Conservation (phyloP, 2,888 invertebrate genomes). For the Sepioteuthis lessoniana region DNA sequence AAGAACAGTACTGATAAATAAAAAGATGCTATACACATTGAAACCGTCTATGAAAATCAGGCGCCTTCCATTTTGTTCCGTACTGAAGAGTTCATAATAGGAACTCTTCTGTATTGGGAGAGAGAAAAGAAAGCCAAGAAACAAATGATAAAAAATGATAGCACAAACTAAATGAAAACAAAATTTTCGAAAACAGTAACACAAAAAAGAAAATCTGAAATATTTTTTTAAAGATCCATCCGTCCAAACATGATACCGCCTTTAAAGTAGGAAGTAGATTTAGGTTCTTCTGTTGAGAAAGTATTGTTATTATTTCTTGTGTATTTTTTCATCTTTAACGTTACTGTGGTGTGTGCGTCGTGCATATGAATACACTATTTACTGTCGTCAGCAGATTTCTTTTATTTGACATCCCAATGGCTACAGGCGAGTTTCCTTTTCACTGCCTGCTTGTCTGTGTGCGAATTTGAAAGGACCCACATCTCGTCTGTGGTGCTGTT, state of each 20-base stretch:
- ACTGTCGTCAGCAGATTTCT: neutral
- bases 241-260: conserved; percentile 33
- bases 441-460: conserved; percentile 10
- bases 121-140: neutral
- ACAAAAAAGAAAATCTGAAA: neutral
- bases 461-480: conserved; percentile 6
- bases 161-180: neutral
- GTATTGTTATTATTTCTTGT: neutral
- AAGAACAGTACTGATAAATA: conserved; percentile 33
- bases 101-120: conserved; percentile 33
- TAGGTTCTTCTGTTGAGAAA: neutral
- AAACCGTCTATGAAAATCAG: conserved; percentile 14
- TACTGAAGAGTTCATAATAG: conserved; percentile 33
- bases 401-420: conserved; percentile 33
- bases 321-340: neutral
- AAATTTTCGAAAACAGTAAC: neutral
- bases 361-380: conserved; percentile 33
- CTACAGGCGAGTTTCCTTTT: conserved; percentile 23
- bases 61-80: conserved; percentile 33
- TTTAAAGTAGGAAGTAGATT: conserved; percentile 23
- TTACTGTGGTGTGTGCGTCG: neutral
- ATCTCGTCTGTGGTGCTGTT: conserved; percentile 11
- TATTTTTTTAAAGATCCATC: neutral
- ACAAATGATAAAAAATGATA: neutral
- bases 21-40: neutral